Base-by-base conservation (phyloP, 1,140 invertebrate genomes). In the Caerostris darwini region DNA sequence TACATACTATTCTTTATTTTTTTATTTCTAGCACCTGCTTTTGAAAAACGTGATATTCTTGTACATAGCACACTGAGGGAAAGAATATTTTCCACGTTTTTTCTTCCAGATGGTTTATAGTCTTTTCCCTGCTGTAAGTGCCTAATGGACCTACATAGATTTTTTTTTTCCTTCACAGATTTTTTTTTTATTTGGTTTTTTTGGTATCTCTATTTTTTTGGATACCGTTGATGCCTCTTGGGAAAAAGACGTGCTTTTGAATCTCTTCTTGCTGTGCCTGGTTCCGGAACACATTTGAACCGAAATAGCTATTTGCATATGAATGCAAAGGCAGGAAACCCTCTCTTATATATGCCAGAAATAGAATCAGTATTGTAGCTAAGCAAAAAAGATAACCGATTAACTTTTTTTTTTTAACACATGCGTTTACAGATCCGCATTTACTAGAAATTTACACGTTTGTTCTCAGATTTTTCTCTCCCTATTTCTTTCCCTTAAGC, bases 241-340 rank as follows among this genome's bases (percentile, higher is more conserved):
- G 10, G 58, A n/a, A 61, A 87, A 53, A 19, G n/a, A 87, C 85
- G 34, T 87, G 85, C 19, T 87, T 34, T 58, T 8, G 57, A 59
- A 59, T 59, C 17, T 59, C n/a, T 69, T 69, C n/a, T 6, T n/a
- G 12, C 8, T 14, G 71, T 5, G 2, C 50, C 53, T 56, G 59
- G 59, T 53, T 64, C 57, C 6, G 7, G 12, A 87, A 87, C 14
- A 87, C 2, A 87, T 53, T 87, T 57, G 58, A 6, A 64, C 8
- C 3, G 58, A 87, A 87, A 53, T 34, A n/a, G 59, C 34, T 50
- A 87, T 87, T 87, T 87, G 85, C 34, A 87, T 87, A 87, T 59
- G 85, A 87, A 87, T 14, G 58, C 58, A 19, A 19, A 17, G 8
- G 7, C 1, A 87, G 58, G 53, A 34, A 50, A 34, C 5, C 10